Conservation (phyloP, 1,140 invertebrate species). For the Frieseomelitta varia region DNA sequence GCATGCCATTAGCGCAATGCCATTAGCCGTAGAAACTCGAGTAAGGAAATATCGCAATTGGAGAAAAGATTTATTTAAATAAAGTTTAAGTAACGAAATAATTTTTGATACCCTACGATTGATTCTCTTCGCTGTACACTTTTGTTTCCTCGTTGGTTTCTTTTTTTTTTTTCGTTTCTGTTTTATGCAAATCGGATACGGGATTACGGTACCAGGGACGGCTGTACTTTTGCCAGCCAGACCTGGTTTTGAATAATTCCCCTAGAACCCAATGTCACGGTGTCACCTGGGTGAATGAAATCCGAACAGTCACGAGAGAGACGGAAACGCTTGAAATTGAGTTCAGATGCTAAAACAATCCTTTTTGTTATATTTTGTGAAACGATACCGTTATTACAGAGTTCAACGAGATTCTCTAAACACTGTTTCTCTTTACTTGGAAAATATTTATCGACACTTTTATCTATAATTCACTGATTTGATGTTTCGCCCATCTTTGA, state of each 20-base stretch:
- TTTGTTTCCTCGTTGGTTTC: slow-evolving; percentile 72
- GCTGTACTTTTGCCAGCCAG: slow-evolving; percentile 76
- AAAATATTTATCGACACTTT: not conserved
- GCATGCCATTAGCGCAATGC: not conserved
- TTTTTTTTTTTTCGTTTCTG: slow-evolving; percentile 68
- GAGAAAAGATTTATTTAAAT: not conserved
- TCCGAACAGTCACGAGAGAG: slow-evolving; percentile 49
- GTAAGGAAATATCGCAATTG: not conserved
- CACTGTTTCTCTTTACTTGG: not conserved
- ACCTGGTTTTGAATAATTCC: slow-evolving; percentile 71
- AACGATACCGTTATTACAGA: not conserved
- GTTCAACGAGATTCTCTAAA: not conserved
- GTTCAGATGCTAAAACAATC: slow-evolving; percentile 43
- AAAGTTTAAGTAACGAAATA: too few species aligned
- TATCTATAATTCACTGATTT: too few species aligned
- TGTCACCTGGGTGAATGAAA: slow-evolving; percentile 71
- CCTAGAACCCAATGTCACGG: slow-evolving; percentile 69
- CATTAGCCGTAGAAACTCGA: not conserved
- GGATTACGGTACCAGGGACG: slow-evolving; percentile 72
- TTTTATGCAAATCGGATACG: slow-evolving; percentile 76
- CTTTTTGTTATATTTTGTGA: not conserved
- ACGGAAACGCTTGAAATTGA: slow-evolving; percentile 46
- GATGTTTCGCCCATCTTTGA: too few species aligned
- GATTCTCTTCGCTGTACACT: not conserved
- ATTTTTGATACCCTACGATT: not conserved